Evolutionary conservation across 1,140 invertebrate species (phyloP).

Genomic region (Octopus sinensis): DNA sequence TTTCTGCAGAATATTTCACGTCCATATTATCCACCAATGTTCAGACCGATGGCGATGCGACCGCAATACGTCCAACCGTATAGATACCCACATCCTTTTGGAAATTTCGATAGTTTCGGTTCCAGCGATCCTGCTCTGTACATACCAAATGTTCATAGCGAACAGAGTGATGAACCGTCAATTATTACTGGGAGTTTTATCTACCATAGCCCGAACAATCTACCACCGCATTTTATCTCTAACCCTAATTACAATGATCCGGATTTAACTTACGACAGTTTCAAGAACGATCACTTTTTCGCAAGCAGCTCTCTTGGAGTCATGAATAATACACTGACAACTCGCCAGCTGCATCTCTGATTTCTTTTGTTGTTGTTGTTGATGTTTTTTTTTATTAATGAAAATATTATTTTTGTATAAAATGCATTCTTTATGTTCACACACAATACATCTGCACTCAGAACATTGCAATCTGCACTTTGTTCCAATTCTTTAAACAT

Average conservation of each 20-base stretch:
- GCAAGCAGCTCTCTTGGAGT: conserved; percentile 17
- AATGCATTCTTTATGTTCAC: too few species aligned
- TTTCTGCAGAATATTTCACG: neutral
- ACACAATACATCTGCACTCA: too few species aligned
- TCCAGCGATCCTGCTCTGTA: conserved; percentile 26
- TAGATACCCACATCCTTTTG: neutral
- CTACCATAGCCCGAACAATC: conserved; percentile 28
- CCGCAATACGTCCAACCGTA: neutral
- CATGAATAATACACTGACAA: conserved; percentile 26
- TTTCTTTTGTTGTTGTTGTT: neutral
- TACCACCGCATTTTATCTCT: conserved; percentile 24
- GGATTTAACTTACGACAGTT: conserved; percentile 28
- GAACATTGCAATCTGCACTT: too few species aligned
- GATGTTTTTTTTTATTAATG: too few species aligned
- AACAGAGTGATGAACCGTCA: conserved; percentile 27
- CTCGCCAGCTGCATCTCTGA: conserved; percentile 27
- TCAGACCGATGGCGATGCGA: neutral
- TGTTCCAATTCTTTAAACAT: too few species aligned
- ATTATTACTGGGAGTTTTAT: conserved; percentile 33
- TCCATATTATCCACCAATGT: neutral
- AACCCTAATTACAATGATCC: neutral
- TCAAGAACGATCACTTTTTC: conserved; percentile 29
- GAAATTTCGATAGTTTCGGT: neutral
- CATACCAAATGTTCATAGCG: conserved; percentile 8
- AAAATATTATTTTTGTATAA: too few species aligned